phyloP scores from a whole-genome alignment of 2,797 vertebrate genomes.

The Discoglossus pictus region DNA sequence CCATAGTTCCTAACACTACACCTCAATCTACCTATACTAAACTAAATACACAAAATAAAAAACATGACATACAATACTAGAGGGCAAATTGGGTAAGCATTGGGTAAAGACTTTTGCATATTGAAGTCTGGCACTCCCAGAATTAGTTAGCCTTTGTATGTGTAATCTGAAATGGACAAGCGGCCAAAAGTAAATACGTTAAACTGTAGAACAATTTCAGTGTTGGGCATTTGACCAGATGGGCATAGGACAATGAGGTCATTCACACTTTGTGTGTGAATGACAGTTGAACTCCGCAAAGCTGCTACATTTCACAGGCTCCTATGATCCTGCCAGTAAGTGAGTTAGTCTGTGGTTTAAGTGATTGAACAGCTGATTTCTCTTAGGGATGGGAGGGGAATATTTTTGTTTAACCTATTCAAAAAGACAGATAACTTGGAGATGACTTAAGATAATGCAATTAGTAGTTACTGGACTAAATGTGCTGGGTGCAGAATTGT shows the following conservation, averaged over 20 bases:
- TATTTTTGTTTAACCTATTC: not conserved
- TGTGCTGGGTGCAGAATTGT: not conserved
- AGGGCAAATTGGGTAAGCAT: too few relatives aligned
- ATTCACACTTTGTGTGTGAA: not conserved
- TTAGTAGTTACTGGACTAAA: conserved; percentile 4
- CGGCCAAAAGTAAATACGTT: conserved; percentile 6
- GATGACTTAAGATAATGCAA: conserved; percentile 13
- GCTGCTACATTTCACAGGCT: conserved; percentile 10
- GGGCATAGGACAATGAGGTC: not conserved
- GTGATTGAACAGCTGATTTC: conserved; percentile 19
- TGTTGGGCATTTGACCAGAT: not conserved
- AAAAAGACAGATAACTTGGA: conserved; percentile 10
- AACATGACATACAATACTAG: too few relatives aligned
- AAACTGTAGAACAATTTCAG: not conserved
- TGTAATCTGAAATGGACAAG: conserved; percentile 7
- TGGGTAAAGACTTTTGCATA: too few relatives aligned
- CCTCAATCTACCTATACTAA: too few relatives aligned
- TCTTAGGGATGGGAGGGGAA: conserved; percentile 16
- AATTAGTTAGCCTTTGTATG: too few relatives aligned
- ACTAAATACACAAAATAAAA: too few relatives aligned
- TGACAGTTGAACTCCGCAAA: conserved; percentile 1
- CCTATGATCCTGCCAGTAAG: conserved; percentile 10
- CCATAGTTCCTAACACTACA: too few relatives aligned
- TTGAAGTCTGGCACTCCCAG: too few relatives aligned
- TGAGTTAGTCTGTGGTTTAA: conserved; percentile 9